Evolutionary conservation across 2,888 invertebrate genomes (phyloP), one percentile per base, ranked within the genome.

Genomic region (Pyrrhia umbra): DNA sequence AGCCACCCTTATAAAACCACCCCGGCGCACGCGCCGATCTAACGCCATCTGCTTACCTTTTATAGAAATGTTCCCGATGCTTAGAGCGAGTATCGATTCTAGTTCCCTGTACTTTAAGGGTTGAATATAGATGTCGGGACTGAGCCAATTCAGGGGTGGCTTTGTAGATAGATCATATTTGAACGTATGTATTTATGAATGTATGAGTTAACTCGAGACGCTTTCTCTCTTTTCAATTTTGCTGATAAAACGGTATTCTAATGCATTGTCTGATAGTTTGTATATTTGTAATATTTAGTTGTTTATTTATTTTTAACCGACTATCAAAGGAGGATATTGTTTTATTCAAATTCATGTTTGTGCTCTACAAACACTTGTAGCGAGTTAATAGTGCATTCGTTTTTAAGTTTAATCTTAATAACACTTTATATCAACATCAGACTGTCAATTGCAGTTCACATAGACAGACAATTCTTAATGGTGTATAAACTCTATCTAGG

Each of bases 71-170:
- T 40, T 54, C 40, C 25, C 42, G 47, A 45, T 80, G 71, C 73
- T 70, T 72, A 47, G 74, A 68, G 62, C 50, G 8, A 59, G 43
- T 82, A 85, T 86, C 75, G 85, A 89, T 84, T 85, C 78, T 82
- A 85, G 86, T 90, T 85, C 68, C 40, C 3, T 23, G 9, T 8
- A 0, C 42, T 27, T 52, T 86, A 87, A 66, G 90, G 90, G 90
- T 87, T 64, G 85, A 57, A 65, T 64, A 57, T 77, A 91, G 92
- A 91, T 91, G 92, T 85, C 91, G 83, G 34, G 40, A 49, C 43
- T 52, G 68, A 59, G 16, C 25, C 8, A 4, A 0, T 43, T 45
- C 61, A 68, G 49, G 71, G 79, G 76, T 61, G 34, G 69, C 18
- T 66, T 55, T n/a, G 6, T 8, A 8, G 0, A 5, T 18, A 20